Evolutionary conservation across 35 echinoderm and acorn worm genomes (phyloP).

Genomic region (Acanthaster planci): DNA sequence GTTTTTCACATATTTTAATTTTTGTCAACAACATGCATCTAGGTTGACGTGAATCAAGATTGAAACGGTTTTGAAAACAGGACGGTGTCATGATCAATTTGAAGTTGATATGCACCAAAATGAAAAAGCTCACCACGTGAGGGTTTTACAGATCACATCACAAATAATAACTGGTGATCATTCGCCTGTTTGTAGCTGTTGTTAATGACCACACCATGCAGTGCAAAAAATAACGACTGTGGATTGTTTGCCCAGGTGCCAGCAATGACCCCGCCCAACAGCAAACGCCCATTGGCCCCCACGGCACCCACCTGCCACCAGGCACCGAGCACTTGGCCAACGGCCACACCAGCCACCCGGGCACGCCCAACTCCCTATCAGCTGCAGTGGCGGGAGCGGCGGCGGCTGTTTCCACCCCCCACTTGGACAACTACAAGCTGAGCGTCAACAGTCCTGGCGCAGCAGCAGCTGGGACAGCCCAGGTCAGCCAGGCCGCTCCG

Average conservation of each 20-base stretch:
- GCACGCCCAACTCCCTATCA: conserved; percentile 12
- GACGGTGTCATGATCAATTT: too few relatives aligned
- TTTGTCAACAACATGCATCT: too few relatives aligned
- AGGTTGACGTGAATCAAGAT: too few relatives aligned
- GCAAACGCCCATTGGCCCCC: conserved; percentile 14
- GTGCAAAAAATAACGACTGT: not conserved
- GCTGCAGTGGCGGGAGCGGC: not conserved
- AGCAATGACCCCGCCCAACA: conserved; percentile 39
- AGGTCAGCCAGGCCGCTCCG: not conserved
- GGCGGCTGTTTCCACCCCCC: not conserved
- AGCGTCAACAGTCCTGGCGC: not conserved
- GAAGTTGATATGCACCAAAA: too few relatives aligned
- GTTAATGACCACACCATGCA: not conserved
- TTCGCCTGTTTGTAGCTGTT: too few relatives aligned
- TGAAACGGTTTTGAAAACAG: too few relatives aligned
- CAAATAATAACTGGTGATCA: too few relatives aligned
- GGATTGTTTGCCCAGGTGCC: not conserved
- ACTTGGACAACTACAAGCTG: conserved; percentile 10
- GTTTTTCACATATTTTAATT: too few relatives aligned
- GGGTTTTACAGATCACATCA: too few relatives aligned
- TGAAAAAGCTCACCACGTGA: too few relatives aligned
- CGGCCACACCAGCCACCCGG: conserved; percentile 41
- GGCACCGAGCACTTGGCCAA: conserved; percentile 40
- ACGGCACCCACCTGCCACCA: conserved; percentile 4
- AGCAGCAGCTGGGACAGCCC: not conserved